Evolutionary conservation across 2,113 vertebrate genomes (phyloP), one percentile per base, ranked within the genome.

Genomic region (Pithys albifrons): DNA sequence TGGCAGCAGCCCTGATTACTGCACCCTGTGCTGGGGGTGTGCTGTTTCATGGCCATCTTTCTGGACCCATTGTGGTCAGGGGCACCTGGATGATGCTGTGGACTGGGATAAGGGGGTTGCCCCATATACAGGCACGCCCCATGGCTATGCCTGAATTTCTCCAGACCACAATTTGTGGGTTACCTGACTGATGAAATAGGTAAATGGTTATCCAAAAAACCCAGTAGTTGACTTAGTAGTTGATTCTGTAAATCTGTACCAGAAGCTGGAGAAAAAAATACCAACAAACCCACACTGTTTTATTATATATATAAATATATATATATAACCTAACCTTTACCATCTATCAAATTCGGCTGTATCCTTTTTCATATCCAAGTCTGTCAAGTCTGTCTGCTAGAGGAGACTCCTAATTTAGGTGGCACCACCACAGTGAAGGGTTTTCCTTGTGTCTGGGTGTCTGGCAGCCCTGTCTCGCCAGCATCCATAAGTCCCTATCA

Each of bases 41-140:
- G 61, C 43, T 45, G 7, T 43, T 82, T 65, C 27, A 6, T 18
- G 39, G 28, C n/a, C 25, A 18, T 43, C 41, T 46, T 28, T 62
- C 51, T 2, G 4, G 18, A 35, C 4, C 9, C 29, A 0, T 4
- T 52, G 65, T 2, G 1, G 29, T 27, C 55, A 22, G 64, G 62
- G 39, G 8, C 46, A 73, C 27, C 49, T n/a, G 75, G 55, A 24
- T 58, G 57, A 22, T 79, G 24, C 6, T 43, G 19, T 70, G 55
- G 52, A 5, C 29, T 69, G 59, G 72, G 49, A 25, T 70, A 76
- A 45, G 14, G 3, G 9, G 5, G 7, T 28, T 69, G 18, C 6
- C 18, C 19, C 0, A 2, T 19, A 12, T 2, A 29, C 9, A 24
- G n/a, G 37, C 51, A 59, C 25, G 76, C 16, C 12, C 90, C 33